Conservation (phyloP, 2,113 vertebrate genomes). For the Callopanchax toddi region DNA sequence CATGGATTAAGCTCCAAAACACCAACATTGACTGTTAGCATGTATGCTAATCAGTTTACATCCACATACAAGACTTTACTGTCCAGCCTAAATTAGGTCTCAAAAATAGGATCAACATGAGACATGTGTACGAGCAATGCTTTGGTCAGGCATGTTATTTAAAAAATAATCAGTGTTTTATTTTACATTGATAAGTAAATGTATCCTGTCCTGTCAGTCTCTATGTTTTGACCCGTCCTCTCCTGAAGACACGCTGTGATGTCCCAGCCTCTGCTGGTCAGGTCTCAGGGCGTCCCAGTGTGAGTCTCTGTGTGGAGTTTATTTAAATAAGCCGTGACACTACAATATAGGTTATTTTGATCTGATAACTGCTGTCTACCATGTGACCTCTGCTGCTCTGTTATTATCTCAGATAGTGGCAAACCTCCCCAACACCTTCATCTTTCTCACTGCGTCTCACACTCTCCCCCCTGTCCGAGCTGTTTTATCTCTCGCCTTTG, state of each 20-base stretch:
- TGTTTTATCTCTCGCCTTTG: slow-evolving; percentile 20
- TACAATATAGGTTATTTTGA: slow-evolving; percentile 12
- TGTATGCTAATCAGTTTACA: too few species aligned
- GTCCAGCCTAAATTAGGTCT: too few species aligned
- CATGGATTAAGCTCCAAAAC: too few species aligned
- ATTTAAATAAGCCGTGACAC: slow-evolving; percentile 13
- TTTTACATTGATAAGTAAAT: too few species aligned
- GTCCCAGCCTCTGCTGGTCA: slow-evolving; percentile 1
- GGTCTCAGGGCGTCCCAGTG: neutral
- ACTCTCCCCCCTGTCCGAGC: slow-evolving; percentile 5
- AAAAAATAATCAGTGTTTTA: too few species aligned
- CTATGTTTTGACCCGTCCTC: neutral
- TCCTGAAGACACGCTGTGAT: neutral
- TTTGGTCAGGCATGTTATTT: too few species aligned
- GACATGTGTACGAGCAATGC: too few species aligned
- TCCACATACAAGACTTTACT: too few species aligned
- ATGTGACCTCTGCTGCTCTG: slow-evolving; percentile 7
- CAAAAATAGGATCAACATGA: too few species aligned
- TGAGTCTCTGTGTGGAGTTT: neutral
- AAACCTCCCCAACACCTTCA: slow-evolving; percentile 7
- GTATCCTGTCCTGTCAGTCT: neutral
- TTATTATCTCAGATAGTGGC: slow-evolving; percentile 15
- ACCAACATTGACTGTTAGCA: too few species aligned
- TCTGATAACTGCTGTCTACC: slow-evolving; percentile 3
- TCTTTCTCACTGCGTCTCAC: slow-evolving; percentile 15